These are phyloP conservation scores for Tragelaphus strepsiceros DNA, from an alignment of 2,113 vertebrate species.

Conservation along the genomic window DNA sequence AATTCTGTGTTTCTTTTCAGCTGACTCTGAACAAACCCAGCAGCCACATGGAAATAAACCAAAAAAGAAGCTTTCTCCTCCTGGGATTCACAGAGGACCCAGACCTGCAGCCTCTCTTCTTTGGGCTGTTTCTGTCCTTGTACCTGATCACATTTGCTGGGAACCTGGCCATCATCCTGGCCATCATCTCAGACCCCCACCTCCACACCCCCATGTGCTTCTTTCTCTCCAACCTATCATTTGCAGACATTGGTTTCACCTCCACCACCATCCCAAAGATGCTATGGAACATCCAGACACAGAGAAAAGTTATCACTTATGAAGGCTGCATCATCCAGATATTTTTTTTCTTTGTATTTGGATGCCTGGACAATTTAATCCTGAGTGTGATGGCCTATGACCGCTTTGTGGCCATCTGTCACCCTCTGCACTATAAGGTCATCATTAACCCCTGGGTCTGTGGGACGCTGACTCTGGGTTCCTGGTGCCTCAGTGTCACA, in stretches of 20 bases:
- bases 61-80: neutral
- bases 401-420: neutral
- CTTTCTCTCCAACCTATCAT: too few relatives aligned
- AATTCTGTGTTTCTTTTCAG: neutral
- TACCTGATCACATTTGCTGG: neutral
- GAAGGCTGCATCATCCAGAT: neutral
- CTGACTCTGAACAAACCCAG: neutral
- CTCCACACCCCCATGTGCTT: neutral
- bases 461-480: neutral
- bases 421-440: neutral
- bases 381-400: neutral
- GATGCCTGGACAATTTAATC: neutral
- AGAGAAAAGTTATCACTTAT: neutral
- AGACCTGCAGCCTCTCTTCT: neutral
- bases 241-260: neutral
- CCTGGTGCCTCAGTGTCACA: neutral
- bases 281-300: neutral
- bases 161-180: neutral
- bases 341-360: neutral
- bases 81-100: neutral
- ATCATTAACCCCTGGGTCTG: neutral
- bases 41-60: neutral
- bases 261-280: neutral
- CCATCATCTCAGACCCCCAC: neutral
- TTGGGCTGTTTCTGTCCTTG: neutral